Evolutionary conservation across 2,888 invertebrate genomes (phyloP).

Genomic region (Glomeris marginata): DNA sequence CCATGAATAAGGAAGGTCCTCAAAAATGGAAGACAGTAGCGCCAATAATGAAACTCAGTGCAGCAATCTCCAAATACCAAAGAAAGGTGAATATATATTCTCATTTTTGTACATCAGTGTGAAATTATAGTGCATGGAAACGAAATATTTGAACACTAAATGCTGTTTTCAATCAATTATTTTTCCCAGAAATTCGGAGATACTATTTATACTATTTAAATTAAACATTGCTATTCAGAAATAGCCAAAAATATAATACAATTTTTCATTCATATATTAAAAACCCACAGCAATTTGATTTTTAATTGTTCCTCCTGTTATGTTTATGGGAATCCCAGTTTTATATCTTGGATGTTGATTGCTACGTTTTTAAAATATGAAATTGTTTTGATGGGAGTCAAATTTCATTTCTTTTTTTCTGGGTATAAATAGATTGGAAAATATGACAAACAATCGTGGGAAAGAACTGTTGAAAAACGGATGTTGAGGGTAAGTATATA

Average conservation of each 20-base stretch:
- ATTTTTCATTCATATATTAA: no score
- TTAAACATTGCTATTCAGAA: background rate
- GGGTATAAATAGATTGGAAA: slow-evolving; percentile 85
- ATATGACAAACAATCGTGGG: slow-evolving; percentile 96
- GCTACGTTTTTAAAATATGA: no score
- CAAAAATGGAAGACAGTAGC: background rate
- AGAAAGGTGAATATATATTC: slow-evolving; percentile 37
- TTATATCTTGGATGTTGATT: no score
- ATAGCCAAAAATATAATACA: background rate
- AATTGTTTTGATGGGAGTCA: background rate
- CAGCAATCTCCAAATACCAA: slow-evolving; percentile 51
- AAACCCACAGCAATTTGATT: no score
- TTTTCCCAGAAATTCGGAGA: background rate
- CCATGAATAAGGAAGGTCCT: no score
- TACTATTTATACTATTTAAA: background rate
- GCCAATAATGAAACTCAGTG: slow-evolving; percentile 16
- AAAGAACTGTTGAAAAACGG: slow-evolving; percentile 82
- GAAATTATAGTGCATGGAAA: no score
- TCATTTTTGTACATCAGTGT: no score
- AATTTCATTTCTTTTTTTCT: slow-evolving; percentile 13
- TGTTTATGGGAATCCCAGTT: no score
- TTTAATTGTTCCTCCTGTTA: no score
- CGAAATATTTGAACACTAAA: no score
- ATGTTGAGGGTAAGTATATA: slow-evolving; percentile 41
- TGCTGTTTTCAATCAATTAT: background rate